Conservation (phyloP, 2,888 invertebrate species). For the Rapana venosa region DNA sequence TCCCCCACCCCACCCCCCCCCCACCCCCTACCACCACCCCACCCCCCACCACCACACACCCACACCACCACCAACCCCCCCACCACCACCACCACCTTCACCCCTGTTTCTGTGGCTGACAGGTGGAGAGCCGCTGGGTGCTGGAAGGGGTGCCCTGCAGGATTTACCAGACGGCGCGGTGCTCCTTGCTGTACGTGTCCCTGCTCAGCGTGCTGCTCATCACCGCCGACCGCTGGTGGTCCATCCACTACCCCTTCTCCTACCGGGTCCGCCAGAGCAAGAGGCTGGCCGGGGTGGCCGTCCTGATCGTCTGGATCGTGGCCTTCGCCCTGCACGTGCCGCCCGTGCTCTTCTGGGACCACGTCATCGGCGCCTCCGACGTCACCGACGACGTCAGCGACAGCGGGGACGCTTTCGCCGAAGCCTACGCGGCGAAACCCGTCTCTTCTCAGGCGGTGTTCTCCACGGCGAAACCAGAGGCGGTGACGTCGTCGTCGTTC, state of each 20-base stretch:
- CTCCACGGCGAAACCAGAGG: background rate
- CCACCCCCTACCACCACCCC: too few relatives aligned
- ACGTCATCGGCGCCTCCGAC: slow-evolving; percentile 2
- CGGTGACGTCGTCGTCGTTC: background rate
- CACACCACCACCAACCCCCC: too few relatives aligned
- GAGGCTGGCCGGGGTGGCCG: slow-evolving; percentile 58
- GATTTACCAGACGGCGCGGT: slow-evolving; percentile 45
- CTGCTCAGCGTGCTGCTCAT: slow-evolving; percentile 69
- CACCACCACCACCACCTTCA: too few relatives aligned
- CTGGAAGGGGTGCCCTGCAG: slow-evolving; percentile 34
- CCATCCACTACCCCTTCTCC: slow-evolving; percentile 70
- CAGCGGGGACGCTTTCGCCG: background rate
- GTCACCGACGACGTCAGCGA: background rate
- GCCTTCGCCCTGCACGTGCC: slow-evolving; percentile 64
- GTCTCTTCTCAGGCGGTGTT: background rate
- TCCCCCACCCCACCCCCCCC: too few relatives aligned
- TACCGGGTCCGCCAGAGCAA: slow-evolving; percentile 66
- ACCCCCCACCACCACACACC: too few relatives aligned
- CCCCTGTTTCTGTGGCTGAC: background rate
- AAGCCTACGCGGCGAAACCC: background rate
- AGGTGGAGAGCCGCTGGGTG: slow-evolving; percentile 35
- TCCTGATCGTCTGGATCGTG: slow-evolving; percentile 60
- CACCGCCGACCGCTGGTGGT: slow-evolving; percentile 70
- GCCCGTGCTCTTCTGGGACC: slow-evolving; percentile 61
- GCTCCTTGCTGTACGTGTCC: slow-evolving; percentile 64